These are phyloP conservation scores for Etheostoma cragini DNA, from an alignment of 2,113 vertebrate species.

Conservation along the genomic window DNA sequence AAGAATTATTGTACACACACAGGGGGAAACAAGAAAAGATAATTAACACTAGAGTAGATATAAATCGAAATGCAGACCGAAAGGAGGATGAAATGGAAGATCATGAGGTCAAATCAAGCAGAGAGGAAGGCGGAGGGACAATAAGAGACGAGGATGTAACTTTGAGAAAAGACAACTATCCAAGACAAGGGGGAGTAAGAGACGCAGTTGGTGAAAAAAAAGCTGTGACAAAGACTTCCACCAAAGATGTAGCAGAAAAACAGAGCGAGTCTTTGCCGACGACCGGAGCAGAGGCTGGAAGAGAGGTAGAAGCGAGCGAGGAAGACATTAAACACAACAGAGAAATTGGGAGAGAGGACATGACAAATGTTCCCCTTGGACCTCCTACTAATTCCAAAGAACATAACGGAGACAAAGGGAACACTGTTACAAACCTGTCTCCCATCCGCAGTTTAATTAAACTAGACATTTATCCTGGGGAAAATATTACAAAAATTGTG, in stretches of 20 bases:
- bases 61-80: constrained; percentile 13
- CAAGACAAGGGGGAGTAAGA: not conserved
- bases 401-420: constrained; percentile 42
- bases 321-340: constrained; percentile 42
- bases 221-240: constrained; percentile 2
- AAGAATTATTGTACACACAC: constrained; percentile 25
- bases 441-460: constrained; percentile 54
- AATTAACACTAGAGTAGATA: constrained; percentile 15
- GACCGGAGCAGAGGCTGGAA: not conserved
- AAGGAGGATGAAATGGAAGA: constrained; percentile 8
- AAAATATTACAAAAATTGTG: constrained; percentile 28
- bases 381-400: constrained; percentile 30
- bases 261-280: constrained; percentile 19
- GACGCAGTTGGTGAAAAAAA: constrained; percentile 11
- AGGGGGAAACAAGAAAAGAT: constrained; percentile 3
- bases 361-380: constrained; percentile 55
- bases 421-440: constrained; percentile 29
- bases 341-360: constrained; percentile 33
- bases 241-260: constrained; percentile 15
- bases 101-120: not conserved
- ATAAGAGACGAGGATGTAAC: not conserved
- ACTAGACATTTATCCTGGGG: constrained; percentile 34
- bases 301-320: not conserved
- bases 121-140: not conserved
- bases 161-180: constrained; percentile 30